phyloP scores from a whole-genome alignment of 2,888 invertebrate species.

The Sarcophaga carnaria region DNA sequence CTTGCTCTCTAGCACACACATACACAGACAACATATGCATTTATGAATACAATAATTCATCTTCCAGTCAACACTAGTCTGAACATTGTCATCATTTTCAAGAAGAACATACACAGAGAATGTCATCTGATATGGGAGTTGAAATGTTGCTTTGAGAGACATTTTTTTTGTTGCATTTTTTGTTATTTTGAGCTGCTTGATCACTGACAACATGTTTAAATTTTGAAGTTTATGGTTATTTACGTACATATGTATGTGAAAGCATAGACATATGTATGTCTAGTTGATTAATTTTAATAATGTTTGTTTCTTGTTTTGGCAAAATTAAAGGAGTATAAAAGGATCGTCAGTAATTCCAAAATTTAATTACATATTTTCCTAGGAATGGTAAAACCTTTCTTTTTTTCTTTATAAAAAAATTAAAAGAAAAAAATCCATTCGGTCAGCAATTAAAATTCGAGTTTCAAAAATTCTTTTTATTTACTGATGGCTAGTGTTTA shows the following conservation, averaged over 20 bases:
- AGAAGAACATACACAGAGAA: not conserved
- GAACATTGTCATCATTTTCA: slow-evolving; percentile 34
- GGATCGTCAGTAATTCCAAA: no score
- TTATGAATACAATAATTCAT: not conserved
- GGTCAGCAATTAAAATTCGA: no score
- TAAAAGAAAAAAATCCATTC: no score
- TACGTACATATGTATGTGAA: not conserved
- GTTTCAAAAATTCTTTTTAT: no score
- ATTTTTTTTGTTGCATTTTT: not conserved
- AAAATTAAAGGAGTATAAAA: no score
- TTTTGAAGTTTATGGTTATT: not conserved
- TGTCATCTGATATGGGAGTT: not conserved
- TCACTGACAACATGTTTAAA: slow-evolving; percentile 18
- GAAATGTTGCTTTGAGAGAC: not conserved
- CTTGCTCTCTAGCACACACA: not conserved
- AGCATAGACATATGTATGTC: no score
- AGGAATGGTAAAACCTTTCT: no score
- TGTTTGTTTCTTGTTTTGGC: not conserved
- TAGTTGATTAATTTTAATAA: not conserved
- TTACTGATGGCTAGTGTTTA: no score
- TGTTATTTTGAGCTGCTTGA: slow-evolving; percentile 2
- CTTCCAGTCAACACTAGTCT: slow-evolving; percentile 52
- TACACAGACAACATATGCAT: not conserved
- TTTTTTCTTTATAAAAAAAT: no score
- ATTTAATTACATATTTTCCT: no score